A percentile compares a stretch with the other conserved stretches of the same genome.
Conservation (phyloP, 2,888 invertebrate genomes). For the Herminia tarsipennalis region DNA sequence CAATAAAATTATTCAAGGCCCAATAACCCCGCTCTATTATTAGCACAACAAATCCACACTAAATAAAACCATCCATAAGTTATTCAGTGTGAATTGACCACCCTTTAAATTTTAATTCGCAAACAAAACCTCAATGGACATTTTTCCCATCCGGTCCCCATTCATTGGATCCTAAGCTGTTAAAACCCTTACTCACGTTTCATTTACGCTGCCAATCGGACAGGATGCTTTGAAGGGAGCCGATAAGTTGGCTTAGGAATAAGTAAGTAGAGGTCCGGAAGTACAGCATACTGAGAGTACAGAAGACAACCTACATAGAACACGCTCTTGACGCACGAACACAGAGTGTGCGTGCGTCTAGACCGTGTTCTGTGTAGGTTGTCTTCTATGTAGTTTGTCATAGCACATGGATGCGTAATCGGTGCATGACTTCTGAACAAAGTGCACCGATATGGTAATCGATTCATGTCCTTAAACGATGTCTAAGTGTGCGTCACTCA, state of each 20-base stretch:
- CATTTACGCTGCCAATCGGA: not conserved
- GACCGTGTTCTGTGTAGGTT: too few species aligned
- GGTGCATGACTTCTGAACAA: too few species aligned
- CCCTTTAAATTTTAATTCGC: constrained; percentile 53
- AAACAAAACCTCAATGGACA: constrained; percentile 49
- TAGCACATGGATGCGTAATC: too few species aligned
- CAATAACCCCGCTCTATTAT: not conserved
- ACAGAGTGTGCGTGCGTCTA: too few species aligned
- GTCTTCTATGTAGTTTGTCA: too few species aligned
- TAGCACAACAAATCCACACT: constrained; percentile 11
- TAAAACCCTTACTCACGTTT: constrained; percentile 6
- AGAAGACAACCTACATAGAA: too few species aligned
- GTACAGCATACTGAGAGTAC: too few species aligned
- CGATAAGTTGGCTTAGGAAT: not conserved
- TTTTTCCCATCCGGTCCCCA: constrained; percentile 56
- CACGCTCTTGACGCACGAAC: too few species aligned
- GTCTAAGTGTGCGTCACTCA: too few species aligned
- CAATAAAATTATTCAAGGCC: constrained; percentile 23
- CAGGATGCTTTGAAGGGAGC: not conserved
- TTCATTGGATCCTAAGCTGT: constrained; percentile 43
- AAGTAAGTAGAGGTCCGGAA: too few species aligned
- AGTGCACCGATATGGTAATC: too few species aligned
- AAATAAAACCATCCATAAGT: constrained; percentile 22
- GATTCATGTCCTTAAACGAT: too few species aligned
- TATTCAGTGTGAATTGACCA: constrained; percentile 40